Conservation (phyloP, 2,113 vertebrate species). For the Aegotheles bennettii region DNA sequence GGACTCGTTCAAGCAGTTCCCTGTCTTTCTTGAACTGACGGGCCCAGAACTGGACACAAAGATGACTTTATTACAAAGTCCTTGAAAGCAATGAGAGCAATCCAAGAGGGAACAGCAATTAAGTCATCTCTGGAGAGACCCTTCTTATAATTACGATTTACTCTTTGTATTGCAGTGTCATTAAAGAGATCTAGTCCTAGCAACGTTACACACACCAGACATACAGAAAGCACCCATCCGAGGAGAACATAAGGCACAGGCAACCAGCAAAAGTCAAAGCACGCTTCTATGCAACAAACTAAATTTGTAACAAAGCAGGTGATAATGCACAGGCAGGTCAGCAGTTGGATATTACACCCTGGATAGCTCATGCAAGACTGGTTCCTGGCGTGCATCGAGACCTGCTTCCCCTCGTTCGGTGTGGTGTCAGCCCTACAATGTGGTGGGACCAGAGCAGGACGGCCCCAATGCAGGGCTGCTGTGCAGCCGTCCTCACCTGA, state of each 20-base stretch:
- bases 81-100: background rate
- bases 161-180: background rate
- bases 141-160: background rate
- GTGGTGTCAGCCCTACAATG: fast-evolving
- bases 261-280: background rate
- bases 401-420: background rate
- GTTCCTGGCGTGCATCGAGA: background rate
- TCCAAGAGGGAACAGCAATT: background rate
- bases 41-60: no score
- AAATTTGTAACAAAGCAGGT: background rate
- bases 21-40: no score
- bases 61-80: background rate
- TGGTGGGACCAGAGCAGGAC: background rate
- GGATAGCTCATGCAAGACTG: background rate
- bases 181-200: background rate
- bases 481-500: constrained; percentile 75
- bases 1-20: no score
- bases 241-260: background rate
- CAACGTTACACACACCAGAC: background rate
- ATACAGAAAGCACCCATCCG: background rate
- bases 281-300: background rate
- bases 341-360: background rate
- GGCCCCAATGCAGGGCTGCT: background rate
- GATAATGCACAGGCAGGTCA: background rate
- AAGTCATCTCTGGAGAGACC: background rate